Evolutionary conservation across 1,140 invertebrate species (phyloP), one percentile per base, ranked within the genome.

Genomic region (Aphelenchoides avenae): DNA sequence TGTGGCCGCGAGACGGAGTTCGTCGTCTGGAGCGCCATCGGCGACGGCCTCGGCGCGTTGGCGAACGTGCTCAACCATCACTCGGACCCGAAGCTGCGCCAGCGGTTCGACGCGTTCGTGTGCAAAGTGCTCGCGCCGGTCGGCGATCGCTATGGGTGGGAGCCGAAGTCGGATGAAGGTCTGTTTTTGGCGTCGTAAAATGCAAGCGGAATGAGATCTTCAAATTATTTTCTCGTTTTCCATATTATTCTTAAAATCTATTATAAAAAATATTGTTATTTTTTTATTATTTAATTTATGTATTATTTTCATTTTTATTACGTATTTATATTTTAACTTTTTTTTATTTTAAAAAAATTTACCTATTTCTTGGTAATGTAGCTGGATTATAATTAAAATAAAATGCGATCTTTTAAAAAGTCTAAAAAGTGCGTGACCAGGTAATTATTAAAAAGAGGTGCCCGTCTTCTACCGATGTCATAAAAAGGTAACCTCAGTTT

Each of bases 61-160:
- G 11, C 18, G 5, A 40, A 59, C 11, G 37, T 61, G 2, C n/a
- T 72, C n/a, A 40, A 5, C 11, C 53, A 66, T 27, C 26, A 47
- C 22, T 29, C 51, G 13, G 34, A 59, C 39, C 71, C 72, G 5
- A 74, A 75, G 15, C 62, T 50, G 36, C 62, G 71, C 36, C 62
- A 75, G n/a, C 54, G 69, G 26, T 77, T 77, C 44, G 72, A 80
- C 26, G 46, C 57, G 11, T 81, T 75, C 60, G 64, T 68, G 11
- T 57, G 62, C 20, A 66, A 71, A 27, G 68, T 78, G 13, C 78
- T 77, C 47, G 67, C 62, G 34, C 73, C 72, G n/a, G 61, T 81
- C 22, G 71, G 71, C 5, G 46, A 70, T 18, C 66, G 60, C 37
- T 60, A 80, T 0, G 80, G 80, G 20, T 82, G 80, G 79, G 77